A percentile compares a stretch with the other conserved stretches of the same genome.
phyloP scores from a whole-genome alignment of 1,140 invertebrate species.

The Ips typographus region DNA sequence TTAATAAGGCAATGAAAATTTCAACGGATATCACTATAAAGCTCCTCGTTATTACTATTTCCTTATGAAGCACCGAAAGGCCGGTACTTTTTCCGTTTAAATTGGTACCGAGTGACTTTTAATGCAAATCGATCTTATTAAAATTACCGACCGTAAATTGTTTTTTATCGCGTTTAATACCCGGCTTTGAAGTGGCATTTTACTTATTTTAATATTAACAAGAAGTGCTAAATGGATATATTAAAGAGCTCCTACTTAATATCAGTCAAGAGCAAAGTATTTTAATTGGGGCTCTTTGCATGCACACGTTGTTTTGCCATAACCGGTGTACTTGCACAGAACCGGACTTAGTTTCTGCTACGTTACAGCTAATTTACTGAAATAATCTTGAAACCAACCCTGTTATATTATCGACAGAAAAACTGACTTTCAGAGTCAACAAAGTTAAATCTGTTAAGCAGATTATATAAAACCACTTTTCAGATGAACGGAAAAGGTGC shows the following conservation, averaged over 20 bases:
- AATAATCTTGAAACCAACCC: conserved; percentile 8
- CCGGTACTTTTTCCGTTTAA: conserved; percentile 12
- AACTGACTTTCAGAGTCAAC: conserved; percentile 21
- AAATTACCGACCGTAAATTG: conserved; percentile 24
- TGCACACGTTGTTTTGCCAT: conserved; percentile 3
- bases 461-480: conserved; percentile 31
- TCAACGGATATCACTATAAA: neutral
- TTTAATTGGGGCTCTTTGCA: conserved; percentile 29
- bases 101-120: conserved; percentile 5
- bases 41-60: neutral
- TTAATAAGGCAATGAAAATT: neutral
- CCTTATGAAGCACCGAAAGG: conserved; percentile 7
- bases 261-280: conserved; percentile 29
- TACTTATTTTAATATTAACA: conserved; percentile 33
- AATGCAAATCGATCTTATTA: conserved; percentile 27
- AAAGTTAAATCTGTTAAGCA: conserved; percentile 29
- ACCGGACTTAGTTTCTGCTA: neutral
- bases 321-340: conserved; percentile 2
- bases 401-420: conserved; percentile 10
- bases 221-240: conserved; percentile 36
- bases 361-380: neutral
- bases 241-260: conserved; percentile 34
- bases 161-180: conserved; percentile 22
- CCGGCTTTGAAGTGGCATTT: conserved; percentile 18
- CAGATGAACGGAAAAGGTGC: conserved; percentile 26